A percentile compares a stretch with the other conserved stretches of the same genome.
Evolutionary conservation across 2,797 vertebrate genomes (phyloP).

Genomic region (Lophotriccus pileatus): DNA sequence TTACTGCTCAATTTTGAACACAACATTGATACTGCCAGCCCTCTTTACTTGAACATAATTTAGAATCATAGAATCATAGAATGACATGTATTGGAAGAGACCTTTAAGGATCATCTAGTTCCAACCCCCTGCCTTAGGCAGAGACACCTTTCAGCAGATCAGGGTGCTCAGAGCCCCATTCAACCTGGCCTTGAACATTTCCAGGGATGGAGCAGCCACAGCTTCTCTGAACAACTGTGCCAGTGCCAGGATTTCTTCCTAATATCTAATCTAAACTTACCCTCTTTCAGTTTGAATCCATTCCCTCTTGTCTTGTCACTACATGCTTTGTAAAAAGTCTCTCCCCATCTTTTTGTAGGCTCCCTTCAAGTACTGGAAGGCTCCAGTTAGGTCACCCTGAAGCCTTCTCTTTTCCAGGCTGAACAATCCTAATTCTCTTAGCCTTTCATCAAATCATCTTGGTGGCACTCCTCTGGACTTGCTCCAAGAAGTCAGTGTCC

Average conservation of each 20-base stretch:
- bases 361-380: neutral
- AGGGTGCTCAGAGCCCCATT: neutral
- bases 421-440: neutral
- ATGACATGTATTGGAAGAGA: neutral
- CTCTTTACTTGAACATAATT: neutral
- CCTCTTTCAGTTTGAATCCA: neutral
- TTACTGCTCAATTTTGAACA: neutral
- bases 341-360: neutral
- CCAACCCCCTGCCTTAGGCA: neutral
- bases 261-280: neutral
- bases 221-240: neutral
- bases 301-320: neutral
- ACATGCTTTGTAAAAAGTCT: neutral
- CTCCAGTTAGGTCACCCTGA: neutral
- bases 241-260: neutral
- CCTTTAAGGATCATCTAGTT: neutral
- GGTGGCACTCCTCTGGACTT: neutral
- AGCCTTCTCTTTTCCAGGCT: neutral
- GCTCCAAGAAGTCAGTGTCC: no score
- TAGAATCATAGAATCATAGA: neutral
- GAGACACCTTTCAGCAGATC: neutral
- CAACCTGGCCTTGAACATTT: neutral
- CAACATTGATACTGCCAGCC: neutral
- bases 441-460: neutral
- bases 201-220: neutral